Evolutionary conservation across 2,797 vertebrate species (phyloP).

Genomic region (Phyllotis vaccarum): DNA sequence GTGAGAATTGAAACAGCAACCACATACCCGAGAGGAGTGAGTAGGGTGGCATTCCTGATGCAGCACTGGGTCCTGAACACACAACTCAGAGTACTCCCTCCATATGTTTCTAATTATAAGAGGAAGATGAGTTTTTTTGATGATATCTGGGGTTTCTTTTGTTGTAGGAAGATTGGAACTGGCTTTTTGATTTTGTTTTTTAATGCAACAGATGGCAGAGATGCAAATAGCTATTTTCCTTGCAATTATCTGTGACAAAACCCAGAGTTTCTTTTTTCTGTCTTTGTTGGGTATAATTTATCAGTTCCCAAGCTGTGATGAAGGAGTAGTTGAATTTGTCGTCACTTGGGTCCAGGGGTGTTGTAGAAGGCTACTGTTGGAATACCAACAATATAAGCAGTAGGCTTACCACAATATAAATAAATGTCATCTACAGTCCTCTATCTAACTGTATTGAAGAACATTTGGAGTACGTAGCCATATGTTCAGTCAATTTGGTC

Average conservation of each 20-base stretch:
- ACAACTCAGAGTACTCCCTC: conserved; percentile 22
- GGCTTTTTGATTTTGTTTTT: neutral
- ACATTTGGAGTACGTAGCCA: neutral
- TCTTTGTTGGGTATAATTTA: conserved; percentile 77
- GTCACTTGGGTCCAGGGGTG: conserved; percentile 68
- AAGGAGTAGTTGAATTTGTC: conserved; percentile 67
- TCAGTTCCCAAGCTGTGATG: conserved; percentile 73
- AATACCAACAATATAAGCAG: conserved; percentile 68
- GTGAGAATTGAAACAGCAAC: conserved; percentile 17
- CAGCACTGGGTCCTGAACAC: conserved; percentile 43
- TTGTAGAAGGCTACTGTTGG: conserved; percentile 62
- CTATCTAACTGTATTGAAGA: conserved; percentile 68
- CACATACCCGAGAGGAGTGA: conserved; percentile 44
- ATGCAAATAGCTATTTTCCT: conserved; percentile 74
- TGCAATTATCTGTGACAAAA: conserved; percentile 61
- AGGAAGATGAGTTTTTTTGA: conserved; percentile 70
- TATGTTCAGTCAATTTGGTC: conserved; percentile 55
- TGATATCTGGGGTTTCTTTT: conserved; percentile 47
- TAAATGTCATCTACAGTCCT: conserved; percentile 63
- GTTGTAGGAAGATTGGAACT: conserved; percentile 60
- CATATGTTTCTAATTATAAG: conserved; percentile 66
- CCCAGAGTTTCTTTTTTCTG: conserved; percentile 63
- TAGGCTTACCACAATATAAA: conserved; percentile 76
- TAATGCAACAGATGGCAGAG: conserved; percentile 49
- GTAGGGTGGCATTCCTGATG: neutral